phyloP scores from a whole-genome alignment of 2,797 vertebrate genomes.

The Meriones psammophilus region DNA sequence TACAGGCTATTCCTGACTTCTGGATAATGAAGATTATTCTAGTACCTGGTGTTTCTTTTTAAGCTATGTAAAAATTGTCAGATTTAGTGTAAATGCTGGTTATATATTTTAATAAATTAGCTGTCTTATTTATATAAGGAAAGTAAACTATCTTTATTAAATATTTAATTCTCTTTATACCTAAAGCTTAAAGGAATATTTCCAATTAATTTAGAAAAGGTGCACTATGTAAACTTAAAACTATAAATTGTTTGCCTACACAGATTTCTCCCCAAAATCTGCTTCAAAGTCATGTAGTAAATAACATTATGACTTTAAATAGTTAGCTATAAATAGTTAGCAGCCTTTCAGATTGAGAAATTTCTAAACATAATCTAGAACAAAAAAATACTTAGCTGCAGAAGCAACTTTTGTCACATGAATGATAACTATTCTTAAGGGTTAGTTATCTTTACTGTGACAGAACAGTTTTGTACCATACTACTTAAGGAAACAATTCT shows the following conservation, averaged over 20 bases:
- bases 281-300: slow-evolving; percentile 55
- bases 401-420: slow-evolving; percentile 47
- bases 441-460: neutral
- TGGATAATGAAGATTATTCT: slow-evolving; percentile 33
- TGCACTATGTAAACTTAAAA: slow-evolving; percentile 48
- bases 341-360: slow-evolving; percentile 52
- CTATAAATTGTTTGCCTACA: slow-evolving; percentile 20
- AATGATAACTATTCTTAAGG: slow-evolving; percentile 49
- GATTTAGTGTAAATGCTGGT: slow-evolving; percentile 43
- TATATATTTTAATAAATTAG: slow-evolving; percentile 67
- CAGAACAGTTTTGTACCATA: slow-evolving; percentile 49
- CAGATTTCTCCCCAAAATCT: slow-evolving; percentile 31
- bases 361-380: slow-evolving; percentile 54
- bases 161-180: slow-evolving; percentile 28
- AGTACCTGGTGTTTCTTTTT: slow-evolving; percentile 56
- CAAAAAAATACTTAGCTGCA: slow-evolving; percentile 26
- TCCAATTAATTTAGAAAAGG: slow-evolving; percentile 60
- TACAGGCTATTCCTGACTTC: slow-evolving; percentile 15
- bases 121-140: slow-evolving; percentile 66
- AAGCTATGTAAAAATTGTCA: slow-evolving; percentile 55
- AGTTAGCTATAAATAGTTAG: neutral
- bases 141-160: slow-evolving; percentile 67
- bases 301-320: neutral
- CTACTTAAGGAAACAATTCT: slow-evolving; percentile 18
- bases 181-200: slow-evolving; percentile 48